These are phyloP conservation scores for Ibycter americanus DNA, from an alignment of 2,797 vertebrate species.

Conservation along the genomic window DNA sequence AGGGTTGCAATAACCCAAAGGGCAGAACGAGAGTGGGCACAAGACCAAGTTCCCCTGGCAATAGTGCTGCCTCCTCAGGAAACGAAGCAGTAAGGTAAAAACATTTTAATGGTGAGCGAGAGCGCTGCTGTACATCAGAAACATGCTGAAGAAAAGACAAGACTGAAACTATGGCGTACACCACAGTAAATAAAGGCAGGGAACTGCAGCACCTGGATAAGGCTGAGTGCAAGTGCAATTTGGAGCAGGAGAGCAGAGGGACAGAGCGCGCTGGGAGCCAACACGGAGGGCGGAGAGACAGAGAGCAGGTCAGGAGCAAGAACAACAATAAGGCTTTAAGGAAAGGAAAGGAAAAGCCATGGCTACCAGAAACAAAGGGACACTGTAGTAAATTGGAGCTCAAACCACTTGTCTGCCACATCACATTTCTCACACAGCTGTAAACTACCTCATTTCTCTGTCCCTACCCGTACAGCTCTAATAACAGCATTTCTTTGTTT, in stretches of 20 bases:
- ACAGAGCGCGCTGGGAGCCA: neutral
- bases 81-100: neutral
- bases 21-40: neutral
- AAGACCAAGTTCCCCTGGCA: neutral
- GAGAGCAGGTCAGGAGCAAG: neutral
- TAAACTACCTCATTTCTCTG: neutral
- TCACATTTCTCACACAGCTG: neutral
- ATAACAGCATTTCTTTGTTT: neutral
- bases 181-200: neutral
- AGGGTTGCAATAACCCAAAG: neutral
- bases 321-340: neutral
- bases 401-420: neutral
- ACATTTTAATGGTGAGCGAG: neutral
- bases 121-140: neutral
- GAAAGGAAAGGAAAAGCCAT: neutral
- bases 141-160: rapidly evolving
- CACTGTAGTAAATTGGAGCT: neutral
- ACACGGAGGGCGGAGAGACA: neutral
- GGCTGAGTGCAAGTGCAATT: neutral
- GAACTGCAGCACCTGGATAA: neutral
- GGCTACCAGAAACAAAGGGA: neutral
- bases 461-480: neutral
- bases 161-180: neutral
- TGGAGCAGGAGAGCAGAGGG: neutral
- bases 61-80: neutral